These are phyloP conservation scores for Stylophora pistillata DNA, from an alignment of 64 coral and sea anemone species.

Conservation along the genomic window DNA sequence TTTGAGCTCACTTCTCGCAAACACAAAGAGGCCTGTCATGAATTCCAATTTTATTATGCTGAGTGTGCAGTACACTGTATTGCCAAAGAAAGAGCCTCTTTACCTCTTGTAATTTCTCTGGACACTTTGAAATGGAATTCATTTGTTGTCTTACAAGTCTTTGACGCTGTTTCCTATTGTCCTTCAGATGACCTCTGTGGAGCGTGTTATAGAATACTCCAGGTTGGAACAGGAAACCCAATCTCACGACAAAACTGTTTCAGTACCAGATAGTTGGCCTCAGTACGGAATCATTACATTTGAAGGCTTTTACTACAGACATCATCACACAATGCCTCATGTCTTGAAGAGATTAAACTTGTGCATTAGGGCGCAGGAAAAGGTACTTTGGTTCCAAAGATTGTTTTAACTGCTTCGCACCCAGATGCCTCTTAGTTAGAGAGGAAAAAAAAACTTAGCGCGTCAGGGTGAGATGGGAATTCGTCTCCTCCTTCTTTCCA, in stretches of 20 bases:
- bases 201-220: slow-evolving; percentile 92
- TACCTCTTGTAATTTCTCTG: too few relatives aligned
- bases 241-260: slow-evolving; percentile 43
- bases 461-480: not conserved
- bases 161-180: not conserved
- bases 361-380: slow-evolving; percentile 73
- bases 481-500: too few relatives aligned
- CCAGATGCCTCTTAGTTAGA: not conserved
- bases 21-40: too few relatives aligned
- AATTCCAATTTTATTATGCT: too few relatives aligned
- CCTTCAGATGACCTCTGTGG: slow-evolving; percentile 94
- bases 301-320: slow-evolving; percentile 73
- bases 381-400: slow-evolving; percentile 46
- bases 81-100: too few relatives aligned
- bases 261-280: slow-evolving; percentile 72
- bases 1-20: too few relatives aligned
- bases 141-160: not conserved
- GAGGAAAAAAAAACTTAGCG: not conserved
- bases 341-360: slow-evolving; percentile 71
- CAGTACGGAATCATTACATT: slow-evolving; percentile 76
- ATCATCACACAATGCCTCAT: slow-evolving; percentile 71
- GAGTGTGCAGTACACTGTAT: too few relatives aligned
- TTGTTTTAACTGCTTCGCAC: not conserved
- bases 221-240: slow-evolving; percentile 78
- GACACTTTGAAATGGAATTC: not conserved